Conservation (phyloP, 2,888 invertebrate genomes). For the Crioceris asparagi region DNA sequence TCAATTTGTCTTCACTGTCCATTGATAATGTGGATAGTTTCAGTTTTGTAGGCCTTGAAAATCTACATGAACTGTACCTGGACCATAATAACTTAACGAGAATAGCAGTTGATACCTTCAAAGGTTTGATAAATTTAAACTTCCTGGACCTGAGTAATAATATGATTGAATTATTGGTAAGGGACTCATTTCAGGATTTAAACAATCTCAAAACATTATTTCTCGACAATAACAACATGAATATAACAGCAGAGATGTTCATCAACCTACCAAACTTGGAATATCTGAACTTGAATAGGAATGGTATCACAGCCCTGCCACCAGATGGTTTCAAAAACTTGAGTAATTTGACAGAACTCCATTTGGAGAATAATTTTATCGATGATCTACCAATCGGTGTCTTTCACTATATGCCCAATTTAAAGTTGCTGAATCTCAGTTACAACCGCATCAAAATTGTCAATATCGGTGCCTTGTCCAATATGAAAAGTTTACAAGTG, state of each 20-base stretch:
- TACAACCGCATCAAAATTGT: constrained; percentile 15
- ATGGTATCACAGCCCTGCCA: not conserved
- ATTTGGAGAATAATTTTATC: constrained; percentile 15
- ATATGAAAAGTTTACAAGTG: constrained; percentile 13
- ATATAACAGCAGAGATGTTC: constrained; percentile 2
- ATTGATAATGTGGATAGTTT: constrained; percentile 4
- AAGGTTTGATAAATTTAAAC: constrained; percentile 8
- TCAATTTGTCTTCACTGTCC: constrained; percentile 4
- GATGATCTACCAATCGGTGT: constrained; percentile 11
- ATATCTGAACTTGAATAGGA: constrained; percentile 2
- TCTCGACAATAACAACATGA: constrained; percentile 13
- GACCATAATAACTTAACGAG: constrained; percentile 11
- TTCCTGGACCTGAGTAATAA: constrained; percentile 7
- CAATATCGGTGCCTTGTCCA: constrained; percentile 19
- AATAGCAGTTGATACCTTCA: constrained; percentile 11
- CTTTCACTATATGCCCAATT: constrained; percentile 14
- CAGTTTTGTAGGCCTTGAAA: constrained; percentile 5
- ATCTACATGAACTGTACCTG: not conserved
- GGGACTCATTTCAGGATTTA: not conserved
- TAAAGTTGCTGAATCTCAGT: constrained; percentile 14
- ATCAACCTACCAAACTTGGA: not conserved
- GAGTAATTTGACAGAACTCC: constrained; percentile 4
- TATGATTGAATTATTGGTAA: not conserved
- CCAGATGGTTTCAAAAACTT: not conserved
- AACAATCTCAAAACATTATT: not conserved